Evolutionary conservation across 2,888 invertebrate species (phyloP).

Genomic region (Apodemia mormo): DNA sequence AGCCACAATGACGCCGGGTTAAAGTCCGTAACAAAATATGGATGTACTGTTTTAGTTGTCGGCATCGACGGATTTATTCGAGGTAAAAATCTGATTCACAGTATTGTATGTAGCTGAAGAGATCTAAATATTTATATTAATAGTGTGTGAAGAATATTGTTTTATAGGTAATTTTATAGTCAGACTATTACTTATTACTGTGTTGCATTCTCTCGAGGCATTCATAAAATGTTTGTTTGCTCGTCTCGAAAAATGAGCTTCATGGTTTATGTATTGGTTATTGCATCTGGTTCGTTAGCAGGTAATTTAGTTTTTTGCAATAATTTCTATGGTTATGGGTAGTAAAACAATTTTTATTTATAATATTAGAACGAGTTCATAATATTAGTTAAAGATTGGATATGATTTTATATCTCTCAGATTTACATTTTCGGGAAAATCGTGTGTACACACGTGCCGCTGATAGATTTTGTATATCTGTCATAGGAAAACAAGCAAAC

Average conservation of each 20-base stretch:
- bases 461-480: too few species aligned
- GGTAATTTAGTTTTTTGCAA: neutral
- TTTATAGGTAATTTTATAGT: constrained; percentile 40
- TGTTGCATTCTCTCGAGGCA: constrained; percentile 36
- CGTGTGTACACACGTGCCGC: too few species aligned
- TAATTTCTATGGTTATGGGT: neutral
- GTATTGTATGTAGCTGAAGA: constrained; percentile 55
- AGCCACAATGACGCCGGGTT: too few species aligned
- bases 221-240: constrained; percentile 44
- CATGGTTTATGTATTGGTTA: constrained; percentile 18
- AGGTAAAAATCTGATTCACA: constrained; percentile 60
- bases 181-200: constrained; percentile 30
- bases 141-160: constrained; percentile 40
- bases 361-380: neutral
- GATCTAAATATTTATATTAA: constrained; percentile 62
- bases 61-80: constrained; percentile 70
- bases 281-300: constrained; percentile 10
- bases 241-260: constrained; percentile 37
- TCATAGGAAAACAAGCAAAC: too few species aligned
- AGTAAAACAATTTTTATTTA: neutral
- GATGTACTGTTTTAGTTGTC: constrained; percentile 69
- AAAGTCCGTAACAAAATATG: constrained; percentile 69
- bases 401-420: too few species aligned
- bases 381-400: too few species aligned
- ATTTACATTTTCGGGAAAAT: too few species aligned